Evolutionary conservation across 2,113 vertebrate species (phyloP).

Genomic region (Raja brachyura): DNA sequence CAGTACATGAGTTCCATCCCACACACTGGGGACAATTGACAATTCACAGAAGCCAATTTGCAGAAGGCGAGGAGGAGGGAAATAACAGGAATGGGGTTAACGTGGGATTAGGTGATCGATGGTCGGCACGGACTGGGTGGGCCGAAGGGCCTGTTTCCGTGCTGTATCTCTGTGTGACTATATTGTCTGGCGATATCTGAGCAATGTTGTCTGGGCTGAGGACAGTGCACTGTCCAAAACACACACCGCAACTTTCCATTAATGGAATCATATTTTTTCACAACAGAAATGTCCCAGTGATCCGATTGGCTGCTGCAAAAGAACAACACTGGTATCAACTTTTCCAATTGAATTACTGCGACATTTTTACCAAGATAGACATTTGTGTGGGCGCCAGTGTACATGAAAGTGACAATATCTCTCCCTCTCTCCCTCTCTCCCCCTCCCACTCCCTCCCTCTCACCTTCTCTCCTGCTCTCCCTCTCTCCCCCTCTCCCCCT

Average conservation of each 20-base stretch:
- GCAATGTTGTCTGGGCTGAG: neutral
- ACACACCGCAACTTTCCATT: neutral
- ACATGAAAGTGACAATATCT: neutral
- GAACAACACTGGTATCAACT: neutral
- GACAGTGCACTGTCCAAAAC: neutral
- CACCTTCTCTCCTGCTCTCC: no score
- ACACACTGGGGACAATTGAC: no score
- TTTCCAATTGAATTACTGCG: conserved; percentile 22
- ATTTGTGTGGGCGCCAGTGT: neutral
- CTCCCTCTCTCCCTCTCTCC: neutral
- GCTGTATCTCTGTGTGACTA: no score
- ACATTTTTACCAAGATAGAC: neutral
- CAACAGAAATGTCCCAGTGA: conserved; percentile 31
- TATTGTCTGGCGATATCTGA: neutral
- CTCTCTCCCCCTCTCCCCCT: no score
- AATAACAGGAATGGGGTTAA: no score
- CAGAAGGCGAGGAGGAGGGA: no score
- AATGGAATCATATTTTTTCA: conserved; percentile 34
- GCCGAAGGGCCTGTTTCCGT: no score
- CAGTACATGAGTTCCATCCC: no score
- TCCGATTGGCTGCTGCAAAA: conserved; percentile 24
- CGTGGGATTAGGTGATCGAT: no score
- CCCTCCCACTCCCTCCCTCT: no score
- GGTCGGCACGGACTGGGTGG: no score
- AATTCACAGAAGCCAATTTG: no score